phyloP scores from a whole-genome alignment of 2,113 vertebrate genomes.

The Tursiops truncatus region DNA sequence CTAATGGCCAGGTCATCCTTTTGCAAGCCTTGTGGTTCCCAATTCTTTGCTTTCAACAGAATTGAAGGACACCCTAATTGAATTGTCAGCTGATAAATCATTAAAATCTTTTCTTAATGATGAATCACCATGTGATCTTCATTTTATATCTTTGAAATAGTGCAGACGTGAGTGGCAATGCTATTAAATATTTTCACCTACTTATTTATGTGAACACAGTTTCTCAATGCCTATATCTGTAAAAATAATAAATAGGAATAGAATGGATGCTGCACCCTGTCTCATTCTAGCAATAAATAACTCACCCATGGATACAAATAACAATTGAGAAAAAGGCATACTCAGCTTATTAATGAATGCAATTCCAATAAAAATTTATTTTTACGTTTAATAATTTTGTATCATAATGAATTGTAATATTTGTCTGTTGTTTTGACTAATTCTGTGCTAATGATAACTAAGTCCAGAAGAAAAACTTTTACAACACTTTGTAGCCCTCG shows the following conservation, averaged over 20 bases:
- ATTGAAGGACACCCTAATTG: not conserved
- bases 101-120: constrained; percentile 13
- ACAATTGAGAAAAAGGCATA: not conserved
- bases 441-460: constrained; percentile 22
- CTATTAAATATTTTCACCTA: not conserved
- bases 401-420: not conserved
- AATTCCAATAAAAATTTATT: not conserved
- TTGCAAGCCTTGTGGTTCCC: not conserved
- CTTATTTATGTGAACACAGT: not conserved
- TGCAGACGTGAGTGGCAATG: not conserved
- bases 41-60: constrained; percentile 39
- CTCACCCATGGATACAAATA: not conserved
- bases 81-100: not conserved
- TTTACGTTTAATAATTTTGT: not conserved
- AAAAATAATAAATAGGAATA: constrained; percentile 11
- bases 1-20: not conserved
- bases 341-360: not conserved
- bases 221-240: not conserved
- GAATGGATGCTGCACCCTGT: not conserved
- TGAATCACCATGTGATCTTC: not conserved
- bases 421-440: not conserved
- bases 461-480: not conserved
- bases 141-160: not conserved
- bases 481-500: not conserved
- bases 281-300: not conserved